Conservation (phyloP, 2,888 invertebrate genomes). For the Lepeophtheirus nordmannii region DNA sequence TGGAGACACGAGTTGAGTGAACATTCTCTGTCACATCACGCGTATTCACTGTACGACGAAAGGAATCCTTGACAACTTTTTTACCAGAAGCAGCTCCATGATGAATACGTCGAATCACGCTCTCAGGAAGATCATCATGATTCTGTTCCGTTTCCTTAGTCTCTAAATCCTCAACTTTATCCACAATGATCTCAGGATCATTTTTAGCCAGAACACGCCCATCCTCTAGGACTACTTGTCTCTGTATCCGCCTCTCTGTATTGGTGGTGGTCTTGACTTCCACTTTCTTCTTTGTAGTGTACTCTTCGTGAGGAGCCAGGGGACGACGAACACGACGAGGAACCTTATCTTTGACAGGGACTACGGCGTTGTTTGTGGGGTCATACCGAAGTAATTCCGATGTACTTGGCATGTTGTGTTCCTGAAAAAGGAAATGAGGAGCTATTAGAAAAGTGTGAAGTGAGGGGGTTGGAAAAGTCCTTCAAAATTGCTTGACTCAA, state of each 20-base stretch:
- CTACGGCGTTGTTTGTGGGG: not conserved
- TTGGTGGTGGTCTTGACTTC: constrained; percentile 76
- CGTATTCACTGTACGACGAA: constrained; percentile 13
- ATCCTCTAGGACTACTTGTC: constrained; percentile 69
- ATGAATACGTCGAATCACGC: not conserved
- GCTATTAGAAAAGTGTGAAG: too few species aligned
- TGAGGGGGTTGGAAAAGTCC: too few species aligned
- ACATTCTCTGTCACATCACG: constrained; percentile 23
- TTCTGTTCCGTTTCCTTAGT: constrained; percentile 32
- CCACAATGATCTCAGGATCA: constrained; percentile 75
- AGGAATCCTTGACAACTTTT: constrained; percentile 12
- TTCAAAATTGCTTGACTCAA: too few species aligned
- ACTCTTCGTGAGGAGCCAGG: constrained; percentile 54
- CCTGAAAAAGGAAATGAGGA: too few species aligned
- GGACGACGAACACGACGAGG: not conserved
- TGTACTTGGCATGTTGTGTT: too few species aligned
- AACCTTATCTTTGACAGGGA: not conserved
- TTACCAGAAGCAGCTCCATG: not conserved
- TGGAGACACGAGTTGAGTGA: constrained; percentile 1
- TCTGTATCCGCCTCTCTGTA: constrained; percentile 74
- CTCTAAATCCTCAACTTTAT: constrained; percentile 76
- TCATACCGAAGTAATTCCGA: not conserved
- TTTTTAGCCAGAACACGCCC: constrained; percentile 75
- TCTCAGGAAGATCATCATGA: not conserved
- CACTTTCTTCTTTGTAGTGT: constrained; percentile 75